Percentiles rank a stretch among this genome's conserved stretches.
Conservation (phyloP, 2,797 vertebrate genomes). For the Triplophysa yarkandensis region DNA sequence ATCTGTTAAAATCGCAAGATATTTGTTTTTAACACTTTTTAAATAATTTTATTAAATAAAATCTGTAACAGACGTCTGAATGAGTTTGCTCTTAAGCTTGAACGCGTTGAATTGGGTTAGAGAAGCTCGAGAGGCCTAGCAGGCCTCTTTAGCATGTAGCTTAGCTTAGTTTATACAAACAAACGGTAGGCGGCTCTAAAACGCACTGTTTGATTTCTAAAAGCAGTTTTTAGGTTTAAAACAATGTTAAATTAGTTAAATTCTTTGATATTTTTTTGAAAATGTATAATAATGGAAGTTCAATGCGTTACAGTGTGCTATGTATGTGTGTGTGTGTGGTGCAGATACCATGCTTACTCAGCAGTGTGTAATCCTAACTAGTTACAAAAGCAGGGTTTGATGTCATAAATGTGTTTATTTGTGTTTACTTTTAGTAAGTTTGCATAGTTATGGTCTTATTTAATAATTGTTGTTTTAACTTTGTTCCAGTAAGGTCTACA, state of each 20-base stretch:
- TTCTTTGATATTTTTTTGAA: neutral
- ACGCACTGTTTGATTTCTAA: neutral
- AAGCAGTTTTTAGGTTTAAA: neutral
- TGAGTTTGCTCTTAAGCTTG: neutral
- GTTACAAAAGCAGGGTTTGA: neutral
- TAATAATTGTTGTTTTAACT: neutral
- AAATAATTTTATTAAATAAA: neutral
- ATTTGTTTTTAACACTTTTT: neutral
- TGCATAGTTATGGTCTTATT: neutral
- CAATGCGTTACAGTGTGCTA: neutral
- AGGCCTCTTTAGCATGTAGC: slow-evolving; percentile 36
- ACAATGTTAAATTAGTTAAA: neutral
- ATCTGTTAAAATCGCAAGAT: neutral
- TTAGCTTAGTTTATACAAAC: slow-evolving; percentile 35
- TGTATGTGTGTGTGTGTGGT: neutral
- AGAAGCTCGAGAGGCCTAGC: neutral
- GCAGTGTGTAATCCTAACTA: neutral
- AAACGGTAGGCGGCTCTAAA: slow-evolving; percentile 49
- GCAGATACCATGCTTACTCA: neutral
- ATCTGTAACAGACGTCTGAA: neutral
- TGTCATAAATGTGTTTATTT: no score
- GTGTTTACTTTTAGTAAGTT: neutral
- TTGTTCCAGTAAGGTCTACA: slow-evolving; percentile 4
- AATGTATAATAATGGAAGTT: neutral
- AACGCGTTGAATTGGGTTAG: neutral